Evolutionary conservation across 1,140 invertebrate species (phyloP).

Genomic region (Saccostrea glomerata): DNA sequence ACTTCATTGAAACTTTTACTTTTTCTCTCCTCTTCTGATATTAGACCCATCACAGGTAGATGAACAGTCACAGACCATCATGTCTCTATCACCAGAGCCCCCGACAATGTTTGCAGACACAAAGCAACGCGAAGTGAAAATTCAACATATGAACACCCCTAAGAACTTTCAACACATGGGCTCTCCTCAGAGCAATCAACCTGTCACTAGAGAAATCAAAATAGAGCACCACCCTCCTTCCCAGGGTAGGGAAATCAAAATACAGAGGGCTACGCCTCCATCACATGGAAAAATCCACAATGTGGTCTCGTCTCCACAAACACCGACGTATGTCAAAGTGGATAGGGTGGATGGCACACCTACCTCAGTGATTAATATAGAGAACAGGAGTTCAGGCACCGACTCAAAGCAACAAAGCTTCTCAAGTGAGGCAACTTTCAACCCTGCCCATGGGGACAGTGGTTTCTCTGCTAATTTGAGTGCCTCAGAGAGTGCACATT

Average conservation of each 20-base stretch:
- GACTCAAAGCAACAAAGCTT: not conserved
- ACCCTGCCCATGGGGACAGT: not conserved
- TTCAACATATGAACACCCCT: slow-evolving; percentile 31
- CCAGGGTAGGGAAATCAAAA: slow-evolving; percentile 30
- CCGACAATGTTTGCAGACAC: slow-evolving; percentile 11
- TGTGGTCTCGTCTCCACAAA: slow-evolving; percentile 27
- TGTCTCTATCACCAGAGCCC: slow-evolving; percentile 26
- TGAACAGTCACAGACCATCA: slow-evolving; percentile 29
- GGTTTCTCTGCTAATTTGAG: not conserved
- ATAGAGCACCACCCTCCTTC: slow-evolving; percentile 21
- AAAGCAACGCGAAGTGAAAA: slow-evolving; percentile 9
- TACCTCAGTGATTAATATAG: slow-evolving; percentile 4
- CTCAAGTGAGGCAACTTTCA: slow-evolving; percentile 25
- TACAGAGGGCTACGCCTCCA: slow-evolving; percentile 21
- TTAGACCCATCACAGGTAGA: slow-evolving; percentile 23
- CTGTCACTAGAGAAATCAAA: slow-evolving; percentile 39
- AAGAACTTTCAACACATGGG: slow-evolving; percentile 32
- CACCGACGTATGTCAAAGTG: not conserved
- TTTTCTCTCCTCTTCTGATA: slow-evolving; percentile 2
- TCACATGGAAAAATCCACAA: slow-evolving; percentile 34
- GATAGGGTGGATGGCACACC: slow-evolving; percentile 19
- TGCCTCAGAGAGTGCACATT: slow-evolving; percentile 3
- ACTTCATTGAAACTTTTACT: not conserved
- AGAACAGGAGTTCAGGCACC: not conserved
- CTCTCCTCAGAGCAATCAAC: slow-evolving; percentile 11